Evolutionary conservation across 2,113 vertebrate species (phyloP), one percentile per base, ranked within the genome.

Genomic region (Stomatorhinus ivindoensis): DNA sequence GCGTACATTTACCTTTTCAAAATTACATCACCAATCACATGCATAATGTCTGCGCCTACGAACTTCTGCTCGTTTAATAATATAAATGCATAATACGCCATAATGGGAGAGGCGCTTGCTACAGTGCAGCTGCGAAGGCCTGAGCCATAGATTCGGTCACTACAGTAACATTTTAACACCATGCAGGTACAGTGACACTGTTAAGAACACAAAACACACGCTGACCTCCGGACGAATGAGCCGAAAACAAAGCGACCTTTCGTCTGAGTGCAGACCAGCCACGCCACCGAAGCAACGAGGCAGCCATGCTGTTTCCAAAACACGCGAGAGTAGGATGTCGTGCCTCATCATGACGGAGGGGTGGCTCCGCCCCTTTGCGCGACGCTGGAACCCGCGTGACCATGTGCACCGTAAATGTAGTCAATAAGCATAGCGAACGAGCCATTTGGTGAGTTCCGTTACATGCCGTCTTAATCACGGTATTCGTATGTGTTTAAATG

Each of bases 241-340:
- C 51, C n/a, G 90, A 92, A 27, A 91, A 65, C 88, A 93, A 51
- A 48, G 88, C 42, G n/a, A 93, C 86, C 10, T 92, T 91, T 76
- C 94, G 94, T 91, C 93, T 91, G 13, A 48, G 92, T 90, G 94
- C 91, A 91, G 42, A 92, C 92, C 93, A 95, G 92, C 93, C 94
- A 58, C 93, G 94, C 89, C 92, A 94, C 88, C 92, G 94, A 90
- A 95, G 88, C 89, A 92, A 91, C 9, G 93, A 91, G 88, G 94
- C 95, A 90, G 96, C 96, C 96, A 96, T 96, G 92, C 92, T 95
- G 93, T 69, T 92, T 35, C 89, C 82, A 95, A 92, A 17, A 94
- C 92, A 93, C 95, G 95, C 95, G 95, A 96, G 95, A 95, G 0
- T 21, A 51, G 7, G 17, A 48, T 27, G 10, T 2, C 46, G 0